Evolutionary conservation across 2,888 invertebrate species (phyloP), one percentile per base, ranked within the genome.

Genomic region (Drosophila vallismaia): DNA sequence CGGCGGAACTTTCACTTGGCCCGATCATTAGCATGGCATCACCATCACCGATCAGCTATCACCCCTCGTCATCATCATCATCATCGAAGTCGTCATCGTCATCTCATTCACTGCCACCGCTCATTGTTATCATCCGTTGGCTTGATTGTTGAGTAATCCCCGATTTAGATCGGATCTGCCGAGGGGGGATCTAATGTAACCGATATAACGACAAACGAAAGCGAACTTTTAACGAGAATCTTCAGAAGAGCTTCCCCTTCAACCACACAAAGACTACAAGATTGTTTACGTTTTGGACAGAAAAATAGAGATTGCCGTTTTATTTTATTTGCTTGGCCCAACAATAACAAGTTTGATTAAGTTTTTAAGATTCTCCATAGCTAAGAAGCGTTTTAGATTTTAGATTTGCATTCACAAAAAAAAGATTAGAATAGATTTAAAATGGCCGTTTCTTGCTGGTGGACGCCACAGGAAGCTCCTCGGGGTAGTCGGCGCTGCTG

Each of bases 251-350:
- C n/a, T n/a, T n/a, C n/a, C n/a, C n/a, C n/a, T n/a, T n/a, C n/a
- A n/a, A n/a, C n/a, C n/a, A n/a, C n/a, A n/a, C n/a, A n/a, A n/a
- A 42, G 4, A 44, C 4, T 19, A 19, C 19, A 19, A 19, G 2
- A 10, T 10, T 44, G 6, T 3, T 7, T 1, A 26, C n/a, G 31
- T 49, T 55, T 14, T 31, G 31, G 75, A 77, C 81, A 75, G 55
- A 75, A 79, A 79, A 76, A 77, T 81, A 77, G 57, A 64, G 54
- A 59, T 71, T 62, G 62, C 72, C 72, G 44, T 44, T 36, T 69
- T 49, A 53, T 53, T 72, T 67, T 66, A 76, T 82, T 81, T 74
- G 53, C 56, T 48, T 54, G 71, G 51, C 53, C 54, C 46, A 67
- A 77, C 72, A 69, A 69, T 73, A 79, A 82, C 63, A 71, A 77